Evolutionary conservation across 2,797 vertebrate genomes (phyloP), one percentile per base, ranked within the genome.

Genomic region (Pempheris klunzingeri): DNA sequence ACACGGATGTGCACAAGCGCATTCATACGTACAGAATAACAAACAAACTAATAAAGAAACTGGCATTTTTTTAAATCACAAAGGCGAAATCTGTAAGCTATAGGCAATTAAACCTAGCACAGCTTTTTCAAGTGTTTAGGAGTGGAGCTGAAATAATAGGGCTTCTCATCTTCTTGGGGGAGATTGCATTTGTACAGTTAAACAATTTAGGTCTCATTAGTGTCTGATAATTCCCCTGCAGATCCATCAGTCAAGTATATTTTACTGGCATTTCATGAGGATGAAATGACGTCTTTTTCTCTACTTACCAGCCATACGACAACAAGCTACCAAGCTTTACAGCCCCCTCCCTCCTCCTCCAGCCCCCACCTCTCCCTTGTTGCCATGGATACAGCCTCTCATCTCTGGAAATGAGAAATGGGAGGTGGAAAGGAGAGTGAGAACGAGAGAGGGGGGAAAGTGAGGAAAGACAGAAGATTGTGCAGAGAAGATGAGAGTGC

Each of bases 331-430:
- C 54, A n/a, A 69, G 76, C 88, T 84, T n/a, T n/a, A 81, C 62
- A 75, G 52, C 52, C 69, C 71, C 74, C 34, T 43, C 69, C 58
- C 26, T 47, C 67, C 39, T 71, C 52, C 74, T 88, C 81, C 76
- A 55, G 83, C 88, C 88, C 68, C 90, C 92, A 87, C 86, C 91
- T 91, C 84, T 92, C 80, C 87, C 89, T 86, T 93, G 94, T 95
- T 96, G 92, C 94, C 92, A 96, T 96, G 94, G 94, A 93, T 93
- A 96, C 94, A 92, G 82, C 90, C 89, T 94, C 93, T 91, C 92
- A 89, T 94, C 92, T 95, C 87, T 87, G 85, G 79, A 90, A 90
- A 90, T 77, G 88, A 91, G 87, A 90, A 87, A 85, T 53, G 75
- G 91, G 90, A 89, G 86, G 83, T 71, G 87, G 81, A 87, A 80